Percentiles rank a stretch among this genome's conserved stretches.
Conservation (phyloP, 1,140 invertebrate genomes). For the Pomacea maculata region DNA sequence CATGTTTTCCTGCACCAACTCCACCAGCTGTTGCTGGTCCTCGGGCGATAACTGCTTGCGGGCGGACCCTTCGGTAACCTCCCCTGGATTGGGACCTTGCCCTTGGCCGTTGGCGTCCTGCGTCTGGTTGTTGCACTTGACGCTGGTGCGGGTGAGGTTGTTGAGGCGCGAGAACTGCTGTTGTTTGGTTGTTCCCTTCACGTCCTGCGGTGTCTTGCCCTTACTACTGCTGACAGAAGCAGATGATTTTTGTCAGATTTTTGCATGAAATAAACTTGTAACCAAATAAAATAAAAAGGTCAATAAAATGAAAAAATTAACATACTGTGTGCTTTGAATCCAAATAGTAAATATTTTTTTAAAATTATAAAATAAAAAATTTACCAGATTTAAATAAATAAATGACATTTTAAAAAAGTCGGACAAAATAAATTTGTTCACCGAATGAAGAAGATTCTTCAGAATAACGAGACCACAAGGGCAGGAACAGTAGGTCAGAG, state of each 20-base stretch:
- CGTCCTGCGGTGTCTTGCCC: slow-evolving; percentile 38
- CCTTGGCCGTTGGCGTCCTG: slow-evolving; percentile 27
- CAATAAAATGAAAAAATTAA: no score
- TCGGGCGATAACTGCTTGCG: slow-evolving; percentile 40
- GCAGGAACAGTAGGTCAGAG: no score
- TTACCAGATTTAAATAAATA: no score
- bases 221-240: slow-evolving; percentile 29
- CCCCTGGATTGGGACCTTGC: slow-evolving; percentile 23
- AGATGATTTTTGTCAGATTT: background rate
- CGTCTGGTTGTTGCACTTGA: slow-evolving; percentile 48
- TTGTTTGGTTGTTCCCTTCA: slow-evolving; percentile 20
- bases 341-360: no score
- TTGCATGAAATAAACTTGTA: no score
- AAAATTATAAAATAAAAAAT: no score
- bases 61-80: slow-evolving; percentile 12
- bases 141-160: slow-evolving; percentile 45
- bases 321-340: no score
- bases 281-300: no score
- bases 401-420: no score
- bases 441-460: no score
- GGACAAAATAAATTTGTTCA: no score
- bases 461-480: no score
- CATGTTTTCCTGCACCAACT: slow-evolving; percentile 90
- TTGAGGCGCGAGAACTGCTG: slow-evolving; percentile 52
- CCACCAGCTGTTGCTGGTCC: slow-evolving; percentile 78